phyloP scores from a whole-genome alignment of 1,140 invertebrate species.

The Portunus trituberculatus region DNA sequence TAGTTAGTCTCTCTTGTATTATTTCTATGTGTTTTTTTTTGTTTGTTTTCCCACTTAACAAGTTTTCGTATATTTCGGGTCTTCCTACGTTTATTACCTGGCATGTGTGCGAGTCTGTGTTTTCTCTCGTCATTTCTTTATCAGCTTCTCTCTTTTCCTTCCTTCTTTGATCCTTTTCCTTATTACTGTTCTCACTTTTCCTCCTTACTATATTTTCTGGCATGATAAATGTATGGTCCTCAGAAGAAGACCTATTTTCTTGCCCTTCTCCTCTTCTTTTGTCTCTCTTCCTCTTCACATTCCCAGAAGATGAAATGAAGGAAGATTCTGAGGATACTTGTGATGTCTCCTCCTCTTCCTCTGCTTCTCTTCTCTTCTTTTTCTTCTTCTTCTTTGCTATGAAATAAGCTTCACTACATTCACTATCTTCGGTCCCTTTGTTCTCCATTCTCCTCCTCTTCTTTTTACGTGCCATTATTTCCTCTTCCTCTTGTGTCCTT shows the following conservation, averaged over 20 bases:
- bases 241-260: neutral
- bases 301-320: neutral
- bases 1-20: too few species aligned
- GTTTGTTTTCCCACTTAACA: too few species aligned
- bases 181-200: neutral
- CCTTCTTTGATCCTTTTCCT: neutral
- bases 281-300: neutral
- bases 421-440: neutral
- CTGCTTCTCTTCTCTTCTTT: neutral
- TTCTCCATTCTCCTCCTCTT: neutral
- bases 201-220: neutral
- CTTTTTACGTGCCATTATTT: too few species aligned
- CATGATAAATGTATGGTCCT: too few species aligned
- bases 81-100: neutral
- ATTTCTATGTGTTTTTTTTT: too few species aligned
- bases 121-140: neutral
- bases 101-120: neutral
- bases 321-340: too few species aligned
- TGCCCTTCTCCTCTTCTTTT: neutral
- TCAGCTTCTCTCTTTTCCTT: neutral
- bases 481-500: too few species aligned
- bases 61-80: too few species aligned
- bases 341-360: too few species aligned
- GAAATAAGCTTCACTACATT: neutral
- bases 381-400: neutral